Evolutionary conservation across 2,113 vertebrate species (phyloP).

Genomic region (Poicephalus gulielmi): DNA sequence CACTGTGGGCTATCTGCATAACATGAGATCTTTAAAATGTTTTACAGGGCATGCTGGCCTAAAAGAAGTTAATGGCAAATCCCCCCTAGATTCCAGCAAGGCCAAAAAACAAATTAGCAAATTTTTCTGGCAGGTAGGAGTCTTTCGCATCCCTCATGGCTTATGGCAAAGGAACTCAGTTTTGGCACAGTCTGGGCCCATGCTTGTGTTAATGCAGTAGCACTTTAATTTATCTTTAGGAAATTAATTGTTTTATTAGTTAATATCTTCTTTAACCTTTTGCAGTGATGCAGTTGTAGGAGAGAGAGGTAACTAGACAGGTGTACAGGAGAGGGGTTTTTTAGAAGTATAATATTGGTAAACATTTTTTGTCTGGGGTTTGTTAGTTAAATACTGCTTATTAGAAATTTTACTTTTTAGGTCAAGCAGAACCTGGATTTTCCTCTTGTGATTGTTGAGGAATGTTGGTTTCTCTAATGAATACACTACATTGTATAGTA

Average conservation of each 20-base stretch:
- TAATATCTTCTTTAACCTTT: background rate
- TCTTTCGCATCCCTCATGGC: background rate
- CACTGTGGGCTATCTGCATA: background rate
- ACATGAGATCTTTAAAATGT: background rate
- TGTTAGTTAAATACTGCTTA: background rate
- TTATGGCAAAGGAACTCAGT: background rate
- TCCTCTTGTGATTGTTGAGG: background rate
- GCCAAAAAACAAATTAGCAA: background rate
- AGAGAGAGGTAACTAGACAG: background rate
- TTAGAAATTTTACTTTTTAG: background rate
- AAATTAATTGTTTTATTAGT: background rate
- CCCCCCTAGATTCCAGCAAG: background rate
- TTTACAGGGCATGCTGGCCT: background rate
- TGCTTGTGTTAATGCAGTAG: background rate
- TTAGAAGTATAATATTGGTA: background rate
- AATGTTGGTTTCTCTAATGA: background rate
- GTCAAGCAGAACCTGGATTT: background rate
- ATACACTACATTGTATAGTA: rapidly evolving
- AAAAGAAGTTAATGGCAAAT: background rate
- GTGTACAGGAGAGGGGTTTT: background rate
- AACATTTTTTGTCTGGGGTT: background rate
- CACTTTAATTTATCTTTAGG: background rate
- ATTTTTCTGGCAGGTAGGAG: background rate
- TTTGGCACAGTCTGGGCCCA: background rate
- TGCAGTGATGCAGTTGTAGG: background rate